Evolutionary conservation across 2,888 invertebrate species (phyloP), one percentile per base, ranked within the genome.

Genomic region (Cryptocheilus praepositus): DNA sequence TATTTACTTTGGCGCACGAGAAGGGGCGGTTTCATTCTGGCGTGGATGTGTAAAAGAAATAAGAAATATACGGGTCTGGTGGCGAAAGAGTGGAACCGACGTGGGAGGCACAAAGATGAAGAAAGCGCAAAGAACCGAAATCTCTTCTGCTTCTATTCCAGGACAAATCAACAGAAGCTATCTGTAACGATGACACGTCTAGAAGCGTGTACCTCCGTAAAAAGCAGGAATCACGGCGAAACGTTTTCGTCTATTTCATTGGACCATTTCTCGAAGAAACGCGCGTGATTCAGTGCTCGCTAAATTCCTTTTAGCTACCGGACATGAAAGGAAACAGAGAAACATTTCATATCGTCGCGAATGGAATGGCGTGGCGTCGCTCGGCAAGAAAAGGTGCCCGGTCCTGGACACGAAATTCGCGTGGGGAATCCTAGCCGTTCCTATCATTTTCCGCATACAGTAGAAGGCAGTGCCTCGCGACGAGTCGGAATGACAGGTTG

Each of bases 1-100:
- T 84, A 86, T 86, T 85, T 85, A 85, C 84, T 83, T 70, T 77
- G 68, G 64, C 61, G 56, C 43, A 5, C 25, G 25, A 25, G 58
- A 49, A 19, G 15, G 16, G 22, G 16, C 55, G n/a, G 15, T 19
- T 4, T 19, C 4, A 49, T 19, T 16, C 49, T 16, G 49, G 49
- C 49, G 16, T 8, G 49, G 49, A n/a, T n/a, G 49, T n/a, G 49
- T 5, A 4, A 49, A 16, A 13, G 49, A 53, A 22, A 53, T 53
- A 25, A 53, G 53, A 53, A 77, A 70, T 73, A 70, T 64, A 74
- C 64, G 64, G 43, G 1, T 36, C 36, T 36, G 13, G 36, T 36
- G 36, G 53, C 3, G 53, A 21, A 21, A 25, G 25, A 63, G 70
- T 49, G 15, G 22, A 49, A 49, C n/a, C 5, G 46, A n/a, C 3